phyloP scores from a whole-genome alignment of 2,113 vertebrate species.

The Antechinus flavipes region DNA sequence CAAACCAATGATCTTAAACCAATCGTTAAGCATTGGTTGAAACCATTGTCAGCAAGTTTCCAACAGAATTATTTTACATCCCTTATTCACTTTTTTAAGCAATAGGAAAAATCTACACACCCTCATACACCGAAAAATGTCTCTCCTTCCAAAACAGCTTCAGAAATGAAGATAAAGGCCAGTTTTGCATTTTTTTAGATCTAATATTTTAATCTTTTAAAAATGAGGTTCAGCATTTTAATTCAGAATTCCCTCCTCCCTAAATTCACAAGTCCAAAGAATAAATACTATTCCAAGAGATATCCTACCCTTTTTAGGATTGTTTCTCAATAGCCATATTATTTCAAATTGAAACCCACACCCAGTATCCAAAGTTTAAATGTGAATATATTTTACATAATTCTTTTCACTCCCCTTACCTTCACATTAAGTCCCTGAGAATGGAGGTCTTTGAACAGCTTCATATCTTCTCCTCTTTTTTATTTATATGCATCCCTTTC shows the following conservation, averaged over 20 bases:
- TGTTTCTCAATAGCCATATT: neutral
- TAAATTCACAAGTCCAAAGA: neutral
- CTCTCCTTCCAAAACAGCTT: neutral
- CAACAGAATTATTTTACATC: neutral
- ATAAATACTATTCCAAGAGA: neutral
- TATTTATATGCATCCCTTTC: conserved; percentile 83
- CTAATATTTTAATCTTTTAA: neutral
- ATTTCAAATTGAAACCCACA: conserved; percentile 17
- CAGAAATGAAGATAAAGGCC: neutral
- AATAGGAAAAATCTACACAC: neutral
- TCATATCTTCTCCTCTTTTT: conserved; percentile 77
- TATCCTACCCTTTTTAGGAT: neutral
- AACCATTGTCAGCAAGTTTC: neutral
- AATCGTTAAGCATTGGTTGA: neutral
- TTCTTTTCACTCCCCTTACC: conserved; percentile 52
- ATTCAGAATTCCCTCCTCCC: neutral
- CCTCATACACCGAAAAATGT: neutral
- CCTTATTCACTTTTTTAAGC: neutral
- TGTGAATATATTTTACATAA: conserved; percentile 42
- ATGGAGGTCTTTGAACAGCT: conserved; percentile 64
- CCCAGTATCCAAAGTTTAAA: conserved; percentile 5
- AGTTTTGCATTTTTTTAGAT: too few relatives aligned
- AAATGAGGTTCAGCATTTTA: neutral
- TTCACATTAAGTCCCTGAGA: conserved; percentile 45
- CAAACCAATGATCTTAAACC: neutral